These are phyloP conservation scores for Teinopalpus imperialis DNA, from an alignment of 2,888 invertebrate species.

Conservation along the genomic window DNA sequence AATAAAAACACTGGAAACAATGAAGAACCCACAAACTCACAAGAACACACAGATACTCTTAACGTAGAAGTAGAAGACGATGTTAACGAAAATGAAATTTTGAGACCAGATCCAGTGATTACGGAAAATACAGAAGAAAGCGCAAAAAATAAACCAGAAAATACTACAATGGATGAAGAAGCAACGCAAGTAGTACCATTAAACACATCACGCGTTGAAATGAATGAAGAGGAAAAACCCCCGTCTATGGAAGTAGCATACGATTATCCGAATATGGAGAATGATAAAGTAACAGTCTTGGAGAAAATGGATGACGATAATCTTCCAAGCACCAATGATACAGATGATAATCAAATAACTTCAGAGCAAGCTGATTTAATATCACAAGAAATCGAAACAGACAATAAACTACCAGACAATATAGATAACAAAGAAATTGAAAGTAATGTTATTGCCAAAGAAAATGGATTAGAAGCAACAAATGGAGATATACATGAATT, in stretches of 20 bases:
- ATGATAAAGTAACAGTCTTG: conserved; percentile 44
- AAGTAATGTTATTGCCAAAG: conserved; percentile 39
- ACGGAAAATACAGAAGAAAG: conserved; percentile 5
- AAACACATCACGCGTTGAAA: conserved; percentile 43
- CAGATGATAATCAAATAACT: conserved; percentile 68
- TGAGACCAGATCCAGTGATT: conserved; percentile 13
- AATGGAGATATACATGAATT: not conserved
- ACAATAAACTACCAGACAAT: conserved; percentile 33
- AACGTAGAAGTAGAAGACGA: conserved; percentile 30
- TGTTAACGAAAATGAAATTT: conserved; percentile 19
- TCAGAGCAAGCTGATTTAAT: conserved; percentile 56
- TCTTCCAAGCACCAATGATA: conserved; percentile 63
- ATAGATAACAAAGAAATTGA: conserved; percentile 24
- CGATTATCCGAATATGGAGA: conserved; percentile 47
- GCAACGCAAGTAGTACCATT: conserved; percentile 53
- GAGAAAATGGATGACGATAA: conserved; percentile 63
- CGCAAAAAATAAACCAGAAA: conserved; percentile 9
- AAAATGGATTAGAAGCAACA: conserved; percentile 44
- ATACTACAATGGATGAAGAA: conserved; percentile 40
- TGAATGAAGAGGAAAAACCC: conserved; percentile 47
- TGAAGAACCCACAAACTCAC: too few species aligned
- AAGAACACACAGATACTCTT: conserved; percentile 10
- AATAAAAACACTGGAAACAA: not conserved
- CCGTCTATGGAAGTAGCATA: conserved; percentile 58
- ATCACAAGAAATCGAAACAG: conserved; percentile 48